Percentiles rank a stretch among this genome's conserved stretches.
Evolutionary conservation across 1,140 invertebrate genomes (phyloP).

Genomic region (Notospermus geniculatus): DNA sequence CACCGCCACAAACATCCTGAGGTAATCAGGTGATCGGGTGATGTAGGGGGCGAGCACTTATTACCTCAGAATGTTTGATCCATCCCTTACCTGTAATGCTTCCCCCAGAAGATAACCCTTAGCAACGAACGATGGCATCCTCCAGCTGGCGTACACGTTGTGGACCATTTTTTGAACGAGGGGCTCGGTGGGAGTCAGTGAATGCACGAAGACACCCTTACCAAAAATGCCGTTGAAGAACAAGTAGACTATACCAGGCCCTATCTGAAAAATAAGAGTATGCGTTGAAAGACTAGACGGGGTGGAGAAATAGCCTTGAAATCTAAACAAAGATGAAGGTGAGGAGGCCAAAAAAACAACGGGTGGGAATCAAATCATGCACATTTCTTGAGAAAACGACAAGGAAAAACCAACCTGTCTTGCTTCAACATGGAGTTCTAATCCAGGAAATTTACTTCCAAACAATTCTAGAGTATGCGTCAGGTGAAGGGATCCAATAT

Average conservation of each 20-base stretch:
- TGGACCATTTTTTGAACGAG: conserved; percentile 77
- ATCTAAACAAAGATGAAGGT: too few species aligned
- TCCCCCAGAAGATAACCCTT: conserved; percentile 70
- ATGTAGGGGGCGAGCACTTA: background rate
- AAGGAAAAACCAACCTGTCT: conserved; percentile 59
- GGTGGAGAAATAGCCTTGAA: too few species aligned
- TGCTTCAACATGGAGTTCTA: conserved; percentile 61
- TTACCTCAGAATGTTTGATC: too few species aligned
- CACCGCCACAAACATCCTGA: too few species aligned
- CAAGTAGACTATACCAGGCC: conserved; percentile 76
- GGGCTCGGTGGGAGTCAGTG: conserved; percentile 76
- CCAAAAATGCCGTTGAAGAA: conserved; percentile 66
- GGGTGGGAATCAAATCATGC: too few species aligned
- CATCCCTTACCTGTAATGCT: conserved; percentile 74
- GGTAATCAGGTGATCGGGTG: too few species aligned
- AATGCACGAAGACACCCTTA: conserved; percentile 69
- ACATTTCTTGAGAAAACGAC: too few species aligned
- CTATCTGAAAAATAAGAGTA: conserved; percentile 74
- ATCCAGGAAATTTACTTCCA: conserved; percentile 56
- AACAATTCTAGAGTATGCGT: conserved; percentile 62
- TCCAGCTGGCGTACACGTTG: conserved; percentile 59
- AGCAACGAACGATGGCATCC: conserved; percentile 60
- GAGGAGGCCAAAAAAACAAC: too few species aligned
- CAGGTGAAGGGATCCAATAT: conserved; percentile 64
- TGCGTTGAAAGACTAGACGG: too few species aligned